phyloP scores from a whole-genome alignment of 2,797 vertebrate species.

The Xerus rutilus region DNA sequence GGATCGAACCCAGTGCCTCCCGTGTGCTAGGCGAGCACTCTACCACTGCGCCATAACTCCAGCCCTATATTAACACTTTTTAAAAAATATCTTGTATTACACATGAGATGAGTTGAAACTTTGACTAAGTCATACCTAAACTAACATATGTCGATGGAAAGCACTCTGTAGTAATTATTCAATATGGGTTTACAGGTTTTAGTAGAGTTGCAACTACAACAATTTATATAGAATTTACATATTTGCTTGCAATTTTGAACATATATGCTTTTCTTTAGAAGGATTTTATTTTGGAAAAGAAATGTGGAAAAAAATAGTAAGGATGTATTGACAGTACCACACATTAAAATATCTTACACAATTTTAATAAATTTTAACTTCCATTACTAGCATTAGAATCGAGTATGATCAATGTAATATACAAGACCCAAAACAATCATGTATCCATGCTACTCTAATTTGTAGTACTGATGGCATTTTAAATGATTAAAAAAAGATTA shows the following conservation, averaged over 20 bases:
- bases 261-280: constrained; percentile 20
- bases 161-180: neutral
- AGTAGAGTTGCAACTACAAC: neutral
- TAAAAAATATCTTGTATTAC: neutral
- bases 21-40: no score
- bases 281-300: constrained; percentile 28
- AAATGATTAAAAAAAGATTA: constrained; percentile 11
- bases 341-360: neutral
- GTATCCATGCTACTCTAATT: neutral
- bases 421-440: neutral
- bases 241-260: neutral
- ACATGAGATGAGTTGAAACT: neutral
- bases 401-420: neutral
- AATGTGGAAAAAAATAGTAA: neutral
- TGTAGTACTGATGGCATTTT: neutral
- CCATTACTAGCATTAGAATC: neutral
- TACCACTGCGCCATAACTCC: no score
- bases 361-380: neutral
- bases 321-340: neutral
- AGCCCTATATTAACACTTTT: neutral
- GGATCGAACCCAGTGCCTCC: no score
- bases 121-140: neutral
- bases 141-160: neutral
- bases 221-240: no score
- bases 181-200: neutral